phyloP scores from a whole-genome alignment of 1,140 invertebrate species.

The Calliopsis andreniformis region DNA sequence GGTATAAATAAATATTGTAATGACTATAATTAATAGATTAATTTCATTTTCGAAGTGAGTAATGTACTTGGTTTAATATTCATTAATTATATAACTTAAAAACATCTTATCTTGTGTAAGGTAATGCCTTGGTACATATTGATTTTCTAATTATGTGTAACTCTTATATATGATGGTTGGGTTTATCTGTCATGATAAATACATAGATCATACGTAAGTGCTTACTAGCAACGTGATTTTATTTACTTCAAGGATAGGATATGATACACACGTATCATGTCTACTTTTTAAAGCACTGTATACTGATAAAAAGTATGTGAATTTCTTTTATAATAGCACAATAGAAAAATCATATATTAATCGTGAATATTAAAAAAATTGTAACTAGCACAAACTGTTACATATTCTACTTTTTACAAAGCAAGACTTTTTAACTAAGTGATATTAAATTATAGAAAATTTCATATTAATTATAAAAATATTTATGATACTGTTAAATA shows the following conservation, averaged over 20 bases:
- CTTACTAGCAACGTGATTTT: background rate
- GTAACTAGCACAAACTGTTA: slow-evolving; percentile 22
- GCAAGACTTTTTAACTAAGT: slow-evolving; percentile 11
- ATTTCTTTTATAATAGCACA: slow-evolving; percentile 21
- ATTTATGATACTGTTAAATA: background rate
- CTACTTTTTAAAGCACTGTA: slow-evolving; percentile 1
- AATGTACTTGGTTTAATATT: background rate
- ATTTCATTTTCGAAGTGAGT: slow-evolving; percentile 7
- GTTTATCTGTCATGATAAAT: slow-evolving; percentile 26
- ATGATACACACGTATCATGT: background rate
- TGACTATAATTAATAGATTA: background rate
- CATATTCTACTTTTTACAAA: slow-evolving; percentile 31
- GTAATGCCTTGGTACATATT: slow-evolving; percentile 10
- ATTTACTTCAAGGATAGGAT: background rate
- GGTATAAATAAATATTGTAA: too few species aligned
- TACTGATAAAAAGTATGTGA: background rate
- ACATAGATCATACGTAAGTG: slow-evolving; percentile 12
- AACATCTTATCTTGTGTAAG: slow-evolving; percentile 19
- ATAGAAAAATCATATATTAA: slow-evolving; percentile 16
- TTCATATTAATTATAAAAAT: background rate
- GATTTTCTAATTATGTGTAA: slow-evolving; percentile 6
- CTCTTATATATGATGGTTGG: slow-evolving; percentile 16
- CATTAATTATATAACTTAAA: slow-evolving; percentile 2
- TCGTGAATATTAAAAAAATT: slow-evolving; percentile 27
- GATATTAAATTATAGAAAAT: slow-evolving; percentile 15